Percentiles rank a stretch among this genome's conserved stretches.
Evolutionary conservation across 2,113 vertebrate species (phyloP).

Genomic region (Circaetus cinerascens): DNA sequence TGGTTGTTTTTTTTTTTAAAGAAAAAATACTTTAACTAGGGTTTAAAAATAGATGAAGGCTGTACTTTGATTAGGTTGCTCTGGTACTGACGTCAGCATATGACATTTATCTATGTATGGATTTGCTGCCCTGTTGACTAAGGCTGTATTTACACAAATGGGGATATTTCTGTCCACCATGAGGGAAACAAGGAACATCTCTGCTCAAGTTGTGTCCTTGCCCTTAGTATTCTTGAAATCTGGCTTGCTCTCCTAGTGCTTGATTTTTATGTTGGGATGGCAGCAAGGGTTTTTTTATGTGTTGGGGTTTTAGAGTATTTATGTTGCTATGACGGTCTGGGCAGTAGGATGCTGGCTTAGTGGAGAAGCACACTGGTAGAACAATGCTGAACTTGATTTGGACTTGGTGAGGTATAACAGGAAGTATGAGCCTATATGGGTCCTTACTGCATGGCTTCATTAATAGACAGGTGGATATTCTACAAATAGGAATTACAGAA

Average conservation of each 20-base stretch:
- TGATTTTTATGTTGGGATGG: background rate
- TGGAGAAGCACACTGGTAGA: background rate
- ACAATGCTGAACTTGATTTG: background rate
- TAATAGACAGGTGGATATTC: background rate
- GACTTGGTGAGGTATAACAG: background rate
- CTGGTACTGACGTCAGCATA: background rate
- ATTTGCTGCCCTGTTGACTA: constrained; percentile 47
- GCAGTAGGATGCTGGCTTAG: background rate
- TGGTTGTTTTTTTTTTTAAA: background rate
- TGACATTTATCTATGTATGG: constrained; percentile 35
- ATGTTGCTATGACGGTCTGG: background rate
- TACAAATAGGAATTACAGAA: background rate
- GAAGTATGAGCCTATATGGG: background rate
- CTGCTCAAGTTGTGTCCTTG: background rate
- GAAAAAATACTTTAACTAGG: background rate
- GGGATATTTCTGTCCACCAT: constrained; percentile 11
- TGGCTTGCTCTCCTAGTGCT: background rate
- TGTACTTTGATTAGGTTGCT: constrained; percentile 58
- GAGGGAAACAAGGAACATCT: background rate
- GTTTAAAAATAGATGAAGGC: constrained; percentile 53
- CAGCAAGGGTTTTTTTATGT: background rate
- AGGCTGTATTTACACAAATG: constrained; percentile 40
- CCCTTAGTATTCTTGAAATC: background rate
- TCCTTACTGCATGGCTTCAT: background rate
- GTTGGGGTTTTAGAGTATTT: background rate